These are phyloP conservation scores for Hyposoter didymator DNA, from an alignment of 2,888 invertebrate species.

Conservation along the genomic window DNA sequence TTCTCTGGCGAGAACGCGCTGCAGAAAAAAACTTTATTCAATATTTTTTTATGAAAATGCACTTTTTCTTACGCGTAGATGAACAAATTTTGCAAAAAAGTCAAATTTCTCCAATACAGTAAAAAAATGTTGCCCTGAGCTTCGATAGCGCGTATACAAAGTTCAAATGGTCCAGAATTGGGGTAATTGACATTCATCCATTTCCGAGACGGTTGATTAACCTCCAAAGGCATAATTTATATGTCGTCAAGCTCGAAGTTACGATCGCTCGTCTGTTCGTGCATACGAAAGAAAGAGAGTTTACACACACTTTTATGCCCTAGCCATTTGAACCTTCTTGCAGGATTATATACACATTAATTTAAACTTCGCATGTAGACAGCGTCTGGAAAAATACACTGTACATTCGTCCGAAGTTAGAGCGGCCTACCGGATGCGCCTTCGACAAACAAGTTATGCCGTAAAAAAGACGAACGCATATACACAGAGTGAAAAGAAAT, in stretches of 20 bases:
- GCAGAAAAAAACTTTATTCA: conserved; percentile 10
- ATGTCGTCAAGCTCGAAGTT: conserved; percentile 51
- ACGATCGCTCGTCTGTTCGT: conserved; percentile 22
- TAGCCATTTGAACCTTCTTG: conserved; percentile 35
- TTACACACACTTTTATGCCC: conserved; percentile 33
- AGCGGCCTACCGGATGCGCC: conserved; percentile 57
- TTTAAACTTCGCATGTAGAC: conserved; percentile 48
- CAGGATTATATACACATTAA: conserved; percentile 34
- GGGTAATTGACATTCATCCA: conserved; percentile 34
- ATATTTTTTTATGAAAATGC: neutral
- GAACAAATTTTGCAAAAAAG: neutral
- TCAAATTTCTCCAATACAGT: neutral
- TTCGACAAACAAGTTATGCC: conserved; percentile 64
- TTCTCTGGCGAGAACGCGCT: conserved; percentile 36
- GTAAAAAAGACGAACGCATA: neutral
- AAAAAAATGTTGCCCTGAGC: neutral
- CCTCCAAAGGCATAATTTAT: conserved; percentile 42
- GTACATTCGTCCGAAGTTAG: conserved; percentile 11
- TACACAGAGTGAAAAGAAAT: conserved; percentile 19
- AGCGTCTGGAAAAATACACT: conserved; percentile 8
- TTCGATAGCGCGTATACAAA: neutral
- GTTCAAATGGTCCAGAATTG: conserved; percentile 11
- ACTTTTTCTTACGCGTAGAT: neutral
- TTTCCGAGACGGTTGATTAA: conserved; percentile 44
- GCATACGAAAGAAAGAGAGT: conserved; percentile 10